These are phyloP conservation scores for Noctua comes DNA, from an alignment of 2,888 invertebrate genomes.

Conservation along the genomic window DNA sequence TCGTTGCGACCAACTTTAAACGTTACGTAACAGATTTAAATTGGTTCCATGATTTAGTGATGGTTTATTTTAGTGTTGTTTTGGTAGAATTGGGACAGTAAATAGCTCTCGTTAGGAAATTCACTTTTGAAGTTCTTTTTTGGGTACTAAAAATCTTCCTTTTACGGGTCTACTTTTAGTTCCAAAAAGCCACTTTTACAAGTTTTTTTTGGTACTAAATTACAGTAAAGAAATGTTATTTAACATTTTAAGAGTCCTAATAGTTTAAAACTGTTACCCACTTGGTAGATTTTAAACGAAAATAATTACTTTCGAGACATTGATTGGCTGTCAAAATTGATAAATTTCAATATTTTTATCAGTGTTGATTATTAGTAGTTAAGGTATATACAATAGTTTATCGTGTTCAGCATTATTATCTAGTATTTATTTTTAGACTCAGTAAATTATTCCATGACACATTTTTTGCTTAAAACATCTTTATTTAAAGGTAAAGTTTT, in stretches of 20 bases:
- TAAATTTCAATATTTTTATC: background rate
- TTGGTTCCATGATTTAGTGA: conserved; percentile 47
- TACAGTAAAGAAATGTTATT: background rate
- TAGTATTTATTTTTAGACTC: background rate
- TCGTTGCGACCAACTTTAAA: conserved; percentile 65
- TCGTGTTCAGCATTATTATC: background rate
- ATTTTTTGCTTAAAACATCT: background rate
- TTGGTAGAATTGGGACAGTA: background rate
- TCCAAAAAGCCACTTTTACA: background rate
- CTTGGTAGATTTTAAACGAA: background rate
- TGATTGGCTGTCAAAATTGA: background rate
- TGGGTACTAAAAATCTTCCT: background rate
- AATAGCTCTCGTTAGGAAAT: background rate
- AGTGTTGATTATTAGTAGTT: background rate
- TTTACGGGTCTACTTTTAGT: background rate
- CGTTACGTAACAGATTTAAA: conserved; percentile 61
- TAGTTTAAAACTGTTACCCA: background rate
- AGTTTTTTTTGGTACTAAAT: background rate
- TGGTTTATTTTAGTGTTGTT: conserved; percentile 20
- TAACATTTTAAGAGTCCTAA: background rate
- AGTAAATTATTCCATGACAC: background rate
- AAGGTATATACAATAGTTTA: background rate
- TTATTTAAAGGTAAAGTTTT: background rate
- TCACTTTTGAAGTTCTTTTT: background rate
- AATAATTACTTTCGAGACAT: background rate